phyloP scores from a whole-genome alignment of 2,888 invertebrate species.

The Ochlodes sylvanus region DNA sequence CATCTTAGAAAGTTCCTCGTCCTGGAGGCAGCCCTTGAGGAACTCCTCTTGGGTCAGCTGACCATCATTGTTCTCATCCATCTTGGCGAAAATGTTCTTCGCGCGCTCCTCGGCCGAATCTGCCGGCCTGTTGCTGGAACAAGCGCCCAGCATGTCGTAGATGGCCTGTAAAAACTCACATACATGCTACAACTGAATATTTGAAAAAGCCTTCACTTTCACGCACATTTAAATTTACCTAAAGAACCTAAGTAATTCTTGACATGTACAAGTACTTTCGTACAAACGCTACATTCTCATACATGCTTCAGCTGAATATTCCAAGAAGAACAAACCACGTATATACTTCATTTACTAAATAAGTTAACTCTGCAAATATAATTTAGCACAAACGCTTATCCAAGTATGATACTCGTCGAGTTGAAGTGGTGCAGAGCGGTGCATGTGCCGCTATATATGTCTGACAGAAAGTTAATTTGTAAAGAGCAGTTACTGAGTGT shows the following conservation, averaged over 20 bases:
- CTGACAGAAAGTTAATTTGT: conserved; percentile 24
- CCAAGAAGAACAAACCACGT: neutral
- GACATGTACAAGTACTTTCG: no score
- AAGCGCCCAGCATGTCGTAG: conserved; percentile 99
- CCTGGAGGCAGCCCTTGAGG: conserved; percentile 98
- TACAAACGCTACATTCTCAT: no score
- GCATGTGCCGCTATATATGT: conserved; percentile 16
- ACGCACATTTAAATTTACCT: no score
- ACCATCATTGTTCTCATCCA: conserved; percentile 99
- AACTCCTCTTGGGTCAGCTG: conserved; percentile 99
- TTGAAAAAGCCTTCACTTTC: neutral
- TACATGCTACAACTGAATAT: conserved; percentile 48
- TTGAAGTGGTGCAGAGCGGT: conserved; percentile 2
- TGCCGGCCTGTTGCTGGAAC: conserved; percentile 96
- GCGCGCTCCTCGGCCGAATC: conserved; percentile 99
- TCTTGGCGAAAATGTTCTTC: conserved; percentile 99
- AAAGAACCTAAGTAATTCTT: no score
- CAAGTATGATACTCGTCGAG: neutral
- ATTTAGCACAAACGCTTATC: neutral
- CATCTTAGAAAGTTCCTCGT: conserved; percentile 98
- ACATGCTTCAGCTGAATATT: conserved; percentile 48
- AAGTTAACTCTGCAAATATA: neutral
- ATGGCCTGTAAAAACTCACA: conserved; percentile 90
- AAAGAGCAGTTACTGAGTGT: conserved; percentile 34
- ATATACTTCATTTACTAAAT: neutral